These are phyloP conservation scores for Eupithecia insigniata DNA, from an alignment of 2,888 invertebrate genomes.

Conservation along the genomic window DNA sequence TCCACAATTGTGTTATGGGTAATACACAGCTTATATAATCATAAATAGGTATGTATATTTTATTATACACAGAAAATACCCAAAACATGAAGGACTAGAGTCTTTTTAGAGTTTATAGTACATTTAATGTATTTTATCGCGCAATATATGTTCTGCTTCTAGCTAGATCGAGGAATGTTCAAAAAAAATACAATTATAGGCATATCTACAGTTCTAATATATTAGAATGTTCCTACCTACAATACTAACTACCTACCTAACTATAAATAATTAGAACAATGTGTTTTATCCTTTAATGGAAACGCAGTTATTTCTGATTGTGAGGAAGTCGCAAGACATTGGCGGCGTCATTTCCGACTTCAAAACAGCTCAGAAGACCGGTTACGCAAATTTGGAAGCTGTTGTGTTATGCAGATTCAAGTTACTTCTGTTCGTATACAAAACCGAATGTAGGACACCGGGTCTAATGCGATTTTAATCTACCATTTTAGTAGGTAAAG, in stretches of 20 bases:
- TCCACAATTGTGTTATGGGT: no score
- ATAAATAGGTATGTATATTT: no score
- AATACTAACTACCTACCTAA: neutral
- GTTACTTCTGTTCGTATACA: neutral
- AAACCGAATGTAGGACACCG: slow-evolving; percentile 5
- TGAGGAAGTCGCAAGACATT: neutral
- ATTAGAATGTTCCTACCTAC: neutral
- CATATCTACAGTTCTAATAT: neutral
- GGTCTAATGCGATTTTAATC: neutral
- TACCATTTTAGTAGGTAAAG: neutral
- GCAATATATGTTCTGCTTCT: no score
- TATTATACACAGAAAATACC: no score
- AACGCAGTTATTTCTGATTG: neutral
- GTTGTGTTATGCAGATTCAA: neutral
- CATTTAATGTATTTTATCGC: no score
- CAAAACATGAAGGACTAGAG: no score
- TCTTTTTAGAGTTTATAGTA: no score
- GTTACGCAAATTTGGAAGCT: slow-evolving; percentile 12
- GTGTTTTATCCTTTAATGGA: neutral
- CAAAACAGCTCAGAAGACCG: neutral
- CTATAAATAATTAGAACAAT: neutral
- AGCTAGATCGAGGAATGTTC: neutral
- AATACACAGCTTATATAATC: no score
- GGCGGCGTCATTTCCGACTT: neutral
- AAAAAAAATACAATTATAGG: neutral